Conservation (phyloP, 92 coral and sea anemone species). For the Palythoa grandiflora region DNA sequence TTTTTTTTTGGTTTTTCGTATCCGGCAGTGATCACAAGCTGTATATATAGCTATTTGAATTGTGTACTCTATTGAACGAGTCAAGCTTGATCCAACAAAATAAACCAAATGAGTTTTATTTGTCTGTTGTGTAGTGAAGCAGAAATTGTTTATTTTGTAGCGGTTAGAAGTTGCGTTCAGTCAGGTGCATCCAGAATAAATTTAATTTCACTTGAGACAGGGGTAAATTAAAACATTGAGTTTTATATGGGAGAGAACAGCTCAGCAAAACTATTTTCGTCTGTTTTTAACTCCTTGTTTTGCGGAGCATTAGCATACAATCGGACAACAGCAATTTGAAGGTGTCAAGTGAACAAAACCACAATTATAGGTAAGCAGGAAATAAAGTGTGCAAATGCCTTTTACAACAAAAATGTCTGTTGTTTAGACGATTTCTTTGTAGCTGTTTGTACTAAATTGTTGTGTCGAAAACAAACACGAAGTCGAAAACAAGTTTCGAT, state of each 20-base stretch:
- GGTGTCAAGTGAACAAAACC: neutral
- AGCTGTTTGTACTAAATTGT: neutral
- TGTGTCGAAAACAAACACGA: too few relatives aligned
- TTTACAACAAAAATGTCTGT: neutral
- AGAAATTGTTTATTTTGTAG: constrained; percentile 7
- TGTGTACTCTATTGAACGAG: too few relatives aligned
- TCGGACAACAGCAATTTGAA: neutral
- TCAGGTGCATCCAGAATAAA: constrained; percentile 56
- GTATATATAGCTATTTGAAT: too few relatives aligned
- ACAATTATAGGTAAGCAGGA: constrained; percentile 1
- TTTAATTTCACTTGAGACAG: constrained; percentile 20
- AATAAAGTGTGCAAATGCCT: too few relatives aligned
- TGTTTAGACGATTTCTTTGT: constrained; percentile 2
- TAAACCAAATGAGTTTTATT: too few relatives aligned
- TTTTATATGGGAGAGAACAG: constrained; percentile 17
- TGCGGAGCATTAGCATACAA: neutral
- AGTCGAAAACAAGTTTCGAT: too few relatives aligned
- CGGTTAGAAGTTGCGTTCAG: neutral
- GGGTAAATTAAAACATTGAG: constrained; percentile 11
- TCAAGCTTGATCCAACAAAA: too few relatives aligned
- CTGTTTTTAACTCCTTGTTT: constrained; percentile 1
- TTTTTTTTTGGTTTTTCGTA: too few relatives aligned
- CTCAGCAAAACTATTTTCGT: neutral
- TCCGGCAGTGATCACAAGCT: too few relatives aligned
- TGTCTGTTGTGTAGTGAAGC: too few relatives aligned